Evolutionary conservation across 2,888 invertebrate species (phyloP), one percentile per base, ranked within the genome.

Genomic region (Stenolophus ochropezus): DNA sequence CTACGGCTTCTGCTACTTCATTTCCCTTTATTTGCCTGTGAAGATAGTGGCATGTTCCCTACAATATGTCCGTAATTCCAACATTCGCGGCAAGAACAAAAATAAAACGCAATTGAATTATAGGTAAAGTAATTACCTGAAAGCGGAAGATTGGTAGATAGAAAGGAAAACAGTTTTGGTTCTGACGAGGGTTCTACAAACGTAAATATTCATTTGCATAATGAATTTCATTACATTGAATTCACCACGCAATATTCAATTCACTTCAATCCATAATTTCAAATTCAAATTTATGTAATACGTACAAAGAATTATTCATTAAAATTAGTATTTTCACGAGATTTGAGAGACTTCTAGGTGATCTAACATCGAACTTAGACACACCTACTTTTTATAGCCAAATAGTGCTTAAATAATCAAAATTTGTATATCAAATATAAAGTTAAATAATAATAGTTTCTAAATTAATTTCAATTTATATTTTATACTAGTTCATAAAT

Each of bases 181-280:
- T 42, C 33, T 8, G 33, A 3, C 33, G 33, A 42, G 33, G 33
- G 33, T 42, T 42, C 33, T 42, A 42, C 33, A 53, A 53, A 53
- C 51, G 51, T 53, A 53, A 53, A 53, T 53, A 18, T 53, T 53
- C 14, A 53, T 53, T 53, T 53, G 51, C 51, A 53, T 53, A 53
- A 53, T 53, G 51, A 53, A 53, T 53, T 53, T 42, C 33, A 42
- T 42, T 42, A 42, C 11, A 11, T 11, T 11, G 33, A 42, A 42
- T 42, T 42, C 33, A 11, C 33, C 33, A 42, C 33, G 33, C 33
- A 42, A 42, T 42, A 42, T 42, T 6, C 33, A 42, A 42, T 42
- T 42, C 33, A 42, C 6, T 42, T 4, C 33, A 42, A 42, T 42
- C 33, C 33, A 42, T 42, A 42, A 11, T 42, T 42, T 11, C 33